Evolutionary conservation across 2,113 vertebrate genomes (phyloP), one percentile per base, ranked within the genome.

Genomic region (Ophiodon elongatus): DNA sequence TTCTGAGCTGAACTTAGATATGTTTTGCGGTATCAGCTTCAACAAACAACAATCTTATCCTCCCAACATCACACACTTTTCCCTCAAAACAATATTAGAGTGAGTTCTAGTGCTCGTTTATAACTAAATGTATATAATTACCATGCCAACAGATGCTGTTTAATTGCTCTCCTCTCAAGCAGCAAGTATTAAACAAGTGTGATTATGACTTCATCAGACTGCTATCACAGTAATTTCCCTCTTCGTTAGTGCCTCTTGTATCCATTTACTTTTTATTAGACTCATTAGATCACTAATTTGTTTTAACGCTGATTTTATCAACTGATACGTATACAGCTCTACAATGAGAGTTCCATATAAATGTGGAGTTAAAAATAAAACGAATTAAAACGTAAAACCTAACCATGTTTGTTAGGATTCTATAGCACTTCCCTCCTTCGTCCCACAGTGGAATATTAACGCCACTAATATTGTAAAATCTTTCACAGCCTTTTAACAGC

Each of bases 141-240:
- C 27, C 1, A 6, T 37, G 25, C 7, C 31, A 50, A 65, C 39
- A 76, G 47, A 76, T 19, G 25, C 47, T 15, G 47, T 66, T 54
- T 23, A 78, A 68, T 68, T 47, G 23, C n/a, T 39, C 29, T 69
- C n/a, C 56, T 71, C 72, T 73, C 31, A 29, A 63, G 63, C 43
- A 63, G n/a, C 69, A 57, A 66, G n/a, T 31, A 29, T 70, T 7
- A 59, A 57, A 45, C 23, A 25, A 59, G 37, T 35, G 50, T 41
- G 56, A 68, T 52, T 52, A 63, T 21, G 39, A 41, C 29, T 35
- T 45, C n/a, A 47, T 35, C 33, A 6, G 45, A 72, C 54, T 5
- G n/a, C 41, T 14, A 5, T 56, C 37, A 50, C 19, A 68, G 56
- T 45, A 21, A 41, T 66, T 13, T n/a, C 17, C 27, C 5, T 68